Evolutionary conservation across 2,797 vertebrate species (phyloP).

Genomic region (Platyrinchus mystaceus): DNA sequence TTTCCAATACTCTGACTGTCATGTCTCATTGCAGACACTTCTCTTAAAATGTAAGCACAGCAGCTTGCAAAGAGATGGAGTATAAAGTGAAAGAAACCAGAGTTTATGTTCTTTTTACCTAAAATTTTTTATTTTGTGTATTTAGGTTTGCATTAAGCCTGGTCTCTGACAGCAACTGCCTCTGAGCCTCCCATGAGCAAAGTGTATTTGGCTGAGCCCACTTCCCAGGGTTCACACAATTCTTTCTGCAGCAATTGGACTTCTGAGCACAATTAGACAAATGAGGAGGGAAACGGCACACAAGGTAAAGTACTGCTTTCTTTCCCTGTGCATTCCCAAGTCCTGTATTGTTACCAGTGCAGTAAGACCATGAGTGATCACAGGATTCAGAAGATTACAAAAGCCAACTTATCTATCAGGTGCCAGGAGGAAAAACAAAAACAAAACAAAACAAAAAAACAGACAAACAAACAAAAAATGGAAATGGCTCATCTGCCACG

Average conservation of each 20-base stretch:
- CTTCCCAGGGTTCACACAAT: background rate
- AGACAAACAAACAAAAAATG: no score
- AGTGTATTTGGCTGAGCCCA: background rate
- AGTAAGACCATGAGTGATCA: accelerated
- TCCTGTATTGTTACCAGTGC: background rate
- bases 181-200: background rate
- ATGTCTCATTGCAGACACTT: background rate
- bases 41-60: background rate
- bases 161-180: background rate
- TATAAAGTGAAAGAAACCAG: background rate
- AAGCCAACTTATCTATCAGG: background rate
- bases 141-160: background rate
- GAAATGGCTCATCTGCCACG: background rate
- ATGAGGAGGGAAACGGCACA: background rate
- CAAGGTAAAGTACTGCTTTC: background rate
- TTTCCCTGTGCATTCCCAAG: background rate
- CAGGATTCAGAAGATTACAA: background rate
- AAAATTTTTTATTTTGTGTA: background rate
- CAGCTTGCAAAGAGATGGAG: background rate
- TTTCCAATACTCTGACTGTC: background rate
- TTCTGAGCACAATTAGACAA: background rate
- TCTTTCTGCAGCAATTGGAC: background rate
- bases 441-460: no score
- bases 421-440: background rate
- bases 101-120: background rate